A percentile compares a stretch with the other conserved stretches of the same genome.
Evolutionary conservation across 2,113 vertebrate species (phyloP).

Genomic region (Sapajus apella): DNA sequence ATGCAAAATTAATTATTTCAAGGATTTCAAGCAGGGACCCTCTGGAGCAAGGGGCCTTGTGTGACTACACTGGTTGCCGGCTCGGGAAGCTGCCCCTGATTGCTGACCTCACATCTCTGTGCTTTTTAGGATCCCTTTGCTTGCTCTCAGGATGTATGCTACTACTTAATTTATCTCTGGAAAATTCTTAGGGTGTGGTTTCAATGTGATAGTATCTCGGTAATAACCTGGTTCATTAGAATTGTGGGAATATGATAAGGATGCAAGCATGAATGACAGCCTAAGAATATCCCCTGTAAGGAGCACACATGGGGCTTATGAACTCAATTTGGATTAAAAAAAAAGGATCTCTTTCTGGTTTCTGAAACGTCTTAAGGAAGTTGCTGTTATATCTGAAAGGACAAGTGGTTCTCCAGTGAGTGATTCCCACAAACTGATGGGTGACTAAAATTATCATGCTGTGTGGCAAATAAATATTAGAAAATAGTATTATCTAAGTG

Average conservation of each 20-base stretch:
- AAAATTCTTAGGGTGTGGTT: background rate
- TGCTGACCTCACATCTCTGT: background rate
- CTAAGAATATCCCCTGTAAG: background rate
- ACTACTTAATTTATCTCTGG: background rate
- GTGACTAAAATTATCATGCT: background rate
- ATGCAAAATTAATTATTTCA: background rate
- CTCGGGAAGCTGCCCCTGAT: background rate
- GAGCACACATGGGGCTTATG: background rate
- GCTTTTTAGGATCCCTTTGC: too few species aligned
- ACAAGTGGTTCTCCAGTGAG: background rate
- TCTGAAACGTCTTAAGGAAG: background rate
- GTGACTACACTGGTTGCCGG: rapidly evolving
- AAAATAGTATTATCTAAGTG: background rate
- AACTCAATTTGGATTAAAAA: background rate
- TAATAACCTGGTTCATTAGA: background rate
- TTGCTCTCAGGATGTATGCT: background rate
- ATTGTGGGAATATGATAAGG: background rate
- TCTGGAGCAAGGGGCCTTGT: background rate
- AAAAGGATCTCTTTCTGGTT: background rate
- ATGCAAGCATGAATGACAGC: background rate
- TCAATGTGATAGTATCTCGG: background rate
- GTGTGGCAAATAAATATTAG: background rate
- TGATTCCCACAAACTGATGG: background rate
- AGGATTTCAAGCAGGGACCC: rapidly evolving
- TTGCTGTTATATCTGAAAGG: background rate